Conservation (phyloP, 2,113 vertebrate species). For the Microtus montanus region DNA sequence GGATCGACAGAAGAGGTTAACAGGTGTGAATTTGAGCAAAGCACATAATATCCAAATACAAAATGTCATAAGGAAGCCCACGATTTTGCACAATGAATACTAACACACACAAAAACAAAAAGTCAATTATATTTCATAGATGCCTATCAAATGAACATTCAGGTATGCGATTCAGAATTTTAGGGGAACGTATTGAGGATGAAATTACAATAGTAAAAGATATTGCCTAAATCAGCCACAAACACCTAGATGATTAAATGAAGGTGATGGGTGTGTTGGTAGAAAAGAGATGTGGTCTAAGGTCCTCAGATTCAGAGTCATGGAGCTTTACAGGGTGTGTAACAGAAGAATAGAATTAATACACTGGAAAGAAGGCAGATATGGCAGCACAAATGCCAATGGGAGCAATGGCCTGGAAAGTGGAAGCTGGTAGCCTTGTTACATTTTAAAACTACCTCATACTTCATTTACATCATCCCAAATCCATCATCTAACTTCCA, state of each 20-base stretch:
- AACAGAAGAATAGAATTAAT: neutral
- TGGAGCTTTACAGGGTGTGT: neutral
- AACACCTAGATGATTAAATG: neutral
- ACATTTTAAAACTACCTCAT: neutral
- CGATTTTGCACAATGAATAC: neutral
- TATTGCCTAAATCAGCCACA: neutral
- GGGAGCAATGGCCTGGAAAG: neutral
- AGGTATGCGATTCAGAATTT: neutral
- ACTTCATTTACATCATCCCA: neutral
- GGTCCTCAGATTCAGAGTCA: neutral
- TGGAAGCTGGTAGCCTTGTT: neutral
- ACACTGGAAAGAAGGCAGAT: neutral
- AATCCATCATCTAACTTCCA: neutral
- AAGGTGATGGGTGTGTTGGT: fast-evolving
- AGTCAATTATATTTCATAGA: neutral
- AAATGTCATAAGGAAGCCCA: neutral
- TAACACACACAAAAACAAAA: neutral
- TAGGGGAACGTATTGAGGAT: neutral
- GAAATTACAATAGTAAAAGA: neutral
- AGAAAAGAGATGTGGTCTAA: neutral
- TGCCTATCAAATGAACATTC: neutral
- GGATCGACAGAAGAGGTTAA: neutral
- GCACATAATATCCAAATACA: too few relatives aligned
- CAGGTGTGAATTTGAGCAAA: neutral
- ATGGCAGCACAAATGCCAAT: neutral